These are phyloP conservation scores for Sorex araneus DNA, from an alignment of 2,113 vertebrate genomes.

Conservation along the genomic window DNA sequence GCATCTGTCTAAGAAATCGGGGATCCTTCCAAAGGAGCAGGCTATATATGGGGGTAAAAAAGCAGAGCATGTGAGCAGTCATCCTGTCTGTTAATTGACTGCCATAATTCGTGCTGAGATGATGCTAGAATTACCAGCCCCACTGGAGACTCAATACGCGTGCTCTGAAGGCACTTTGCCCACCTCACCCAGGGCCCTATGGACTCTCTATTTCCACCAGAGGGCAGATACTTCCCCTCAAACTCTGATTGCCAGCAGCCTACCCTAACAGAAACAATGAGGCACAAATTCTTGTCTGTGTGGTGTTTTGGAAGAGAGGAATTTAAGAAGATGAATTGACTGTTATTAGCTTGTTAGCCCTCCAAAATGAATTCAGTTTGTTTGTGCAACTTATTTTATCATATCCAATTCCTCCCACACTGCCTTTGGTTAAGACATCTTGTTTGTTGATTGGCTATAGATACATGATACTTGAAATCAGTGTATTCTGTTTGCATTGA, in stretches of 20 bases:
- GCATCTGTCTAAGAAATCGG: not conserved
- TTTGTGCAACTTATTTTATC: not conserved
- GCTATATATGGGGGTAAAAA: not conserved
- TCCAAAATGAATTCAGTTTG: not conserved
- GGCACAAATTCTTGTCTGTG: not conserved
- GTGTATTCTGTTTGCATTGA: not conserved
- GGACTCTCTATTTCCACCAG: no score
- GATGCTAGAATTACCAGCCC: not conserved
- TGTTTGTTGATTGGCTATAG: not conserved
- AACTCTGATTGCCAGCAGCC: not conserved
- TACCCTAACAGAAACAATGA: not conserved
- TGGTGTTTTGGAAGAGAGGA: not conserved
- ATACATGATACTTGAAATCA: not conserved
- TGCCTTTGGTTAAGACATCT: not conserved
- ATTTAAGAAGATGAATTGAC: not conserved
- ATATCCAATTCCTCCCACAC: not conserved
- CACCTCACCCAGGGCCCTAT: no score
- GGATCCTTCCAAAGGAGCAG: not conserved
- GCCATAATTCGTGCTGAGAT: not conserved
- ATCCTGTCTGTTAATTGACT: not conserved
- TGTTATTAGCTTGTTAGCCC: not conserved
- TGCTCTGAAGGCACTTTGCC: not conserved
- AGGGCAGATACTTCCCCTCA: accelerated
- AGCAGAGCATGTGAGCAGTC: not conserved
- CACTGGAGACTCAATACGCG: not conserved